A percentile compares a stretch with the other conserved stretches of the same genome.
Evolutionary conservation across 2,113 vertebrate genomes (phyloP).

Genomic region (Rhynchomys soricoides): DNA sequence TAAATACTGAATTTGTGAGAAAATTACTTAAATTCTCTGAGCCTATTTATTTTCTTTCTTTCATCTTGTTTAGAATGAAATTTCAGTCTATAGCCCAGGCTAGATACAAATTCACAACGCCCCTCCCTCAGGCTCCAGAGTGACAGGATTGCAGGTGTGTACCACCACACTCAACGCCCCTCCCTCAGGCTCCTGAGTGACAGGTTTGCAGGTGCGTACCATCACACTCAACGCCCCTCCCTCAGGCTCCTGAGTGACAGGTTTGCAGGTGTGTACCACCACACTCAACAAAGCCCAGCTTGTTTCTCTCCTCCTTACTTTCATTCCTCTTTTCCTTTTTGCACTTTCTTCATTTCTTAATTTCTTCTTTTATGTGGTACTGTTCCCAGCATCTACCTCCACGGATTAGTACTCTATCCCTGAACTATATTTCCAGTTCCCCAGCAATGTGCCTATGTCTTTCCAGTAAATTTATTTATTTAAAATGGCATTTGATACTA

Average conservation of each 20-base stretch:
- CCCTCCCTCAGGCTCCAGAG: background rate
- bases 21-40: background rate
- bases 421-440: background rate
- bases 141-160: too few species aligned
- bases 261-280: background rate
- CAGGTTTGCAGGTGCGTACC: too few species aligned
- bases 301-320: too few species aligned
- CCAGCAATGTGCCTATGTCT: background rate
- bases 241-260: background rate
- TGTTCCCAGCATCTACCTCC: too few species aligned
- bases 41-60: background rate
- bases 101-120: background rate
- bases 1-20: background rate
- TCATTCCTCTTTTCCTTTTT: background rate
- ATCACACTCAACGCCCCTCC: too few species aligned
- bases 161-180: too few species aligned
- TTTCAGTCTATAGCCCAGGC: background rate
- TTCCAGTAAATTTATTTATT: background rate
- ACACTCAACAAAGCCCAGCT: background rate
- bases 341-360: background rate
- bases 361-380: background rate
- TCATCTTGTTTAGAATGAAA: background rate
- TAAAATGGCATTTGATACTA: constrained; percentile 12
- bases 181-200: background rate
- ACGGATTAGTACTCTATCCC: background rate